Evolutionary conservation across 2,113 vertebrate species (phyloP), one percentile per base, ranked within the genome.

Genomic region (Hippocampus barbouri): DNA sequence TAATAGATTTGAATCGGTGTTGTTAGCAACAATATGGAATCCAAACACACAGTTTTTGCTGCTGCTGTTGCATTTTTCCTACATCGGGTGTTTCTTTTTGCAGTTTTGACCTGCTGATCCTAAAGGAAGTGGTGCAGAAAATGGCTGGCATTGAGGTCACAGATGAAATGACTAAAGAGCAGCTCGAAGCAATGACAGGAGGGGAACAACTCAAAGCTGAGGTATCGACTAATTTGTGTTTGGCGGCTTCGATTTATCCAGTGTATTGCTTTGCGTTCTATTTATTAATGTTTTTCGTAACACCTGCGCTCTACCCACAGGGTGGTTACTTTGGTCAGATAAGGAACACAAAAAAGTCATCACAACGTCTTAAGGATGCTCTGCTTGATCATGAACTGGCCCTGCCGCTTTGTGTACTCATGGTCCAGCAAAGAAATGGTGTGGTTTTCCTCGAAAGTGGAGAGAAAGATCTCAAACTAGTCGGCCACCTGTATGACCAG

Each of bases 141-240:
- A 99, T 99, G 96, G 97, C 97, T 2, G 97, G 97, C 64, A 99
- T 99, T 71, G 97, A 99, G 92, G 97, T 99, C 85, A 98, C 97
- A 18, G 96, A 99, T 73, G 97, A 99, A 89, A 98, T 99, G 94
- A 99, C 97, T 7, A 94, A 93, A 76, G 97, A 99, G 73, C 97
- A 99, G 65, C 83, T 99, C 62, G 97, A 99, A 87, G 97, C 97
- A 79, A 98, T 99, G 96, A 98, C 97, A 15, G 97, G 97, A 76
- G 97, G 97, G 80, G 97, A 99, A 53, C 97, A 98, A 71, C 93
- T 99, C 47, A 98, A 98, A 93, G 97, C 97, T 3, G 97, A 99
- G 95, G 97, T 97, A 80, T 41, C 15, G 67, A 73, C 18, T 41
- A 0, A 3, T 34, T 6, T 21, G 2, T 30, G 15, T 43, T n/a